Evolutionary conservation across 1,140 invertebrate species (phyloP), one percentile per base, ranked within the genome.

Genomic region (Zaprionus ghesquierei): DNA sequence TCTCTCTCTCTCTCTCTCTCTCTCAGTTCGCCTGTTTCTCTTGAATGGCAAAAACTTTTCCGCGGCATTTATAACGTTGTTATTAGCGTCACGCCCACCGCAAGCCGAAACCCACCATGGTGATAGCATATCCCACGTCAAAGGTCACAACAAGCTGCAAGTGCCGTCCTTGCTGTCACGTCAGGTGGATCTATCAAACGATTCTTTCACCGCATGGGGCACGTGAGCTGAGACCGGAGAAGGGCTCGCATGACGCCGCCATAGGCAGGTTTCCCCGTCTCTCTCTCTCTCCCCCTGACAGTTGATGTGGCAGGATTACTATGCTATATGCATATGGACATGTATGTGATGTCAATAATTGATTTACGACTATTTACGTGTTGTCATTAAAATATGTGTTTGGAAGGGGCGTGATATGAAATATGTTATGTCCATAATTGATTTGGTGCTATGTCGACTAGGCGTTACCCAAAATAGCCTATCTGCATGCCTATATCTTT

Each of bases 311-410:
- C 35, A 71, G 70, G 55, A 81, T 82, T 82, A 82, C 41, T 27
- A 60, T 82, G 75, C 82, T 82, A 62, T 76, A 33, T 53, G 50
- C 5, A 61, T 51, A 62, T 62, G 22, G 10, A 15, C 44, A 68
- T 29, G 71, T 79, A 64, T 75, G 63, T 79, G 75, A 87, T 81
- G 75, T 58, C 66, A 75, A 76, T 87, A 82, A 86, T 81, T 86
- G 74, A 65, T 71, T 85, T 78, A 75, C 58, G 69, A 46, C 46
- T 65, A 41, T 80, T 70, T 71, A 82, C 54, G 54, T 51, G 60
- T 53, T 49, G 23, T 50, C 44, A 33, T 44, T 53, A 69, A 31
- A 33, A 41, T 20, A 23, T 31, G 9, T 53, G 29, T 5, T 35
- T 8, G 22, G 29, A 23, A 29, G 27, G 6, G 31, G 18, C 18